Evolutionary conservation across 2,888 invertebrate genomes (phyloP).

Genomic region (Deroplatys truncata): DNA sequence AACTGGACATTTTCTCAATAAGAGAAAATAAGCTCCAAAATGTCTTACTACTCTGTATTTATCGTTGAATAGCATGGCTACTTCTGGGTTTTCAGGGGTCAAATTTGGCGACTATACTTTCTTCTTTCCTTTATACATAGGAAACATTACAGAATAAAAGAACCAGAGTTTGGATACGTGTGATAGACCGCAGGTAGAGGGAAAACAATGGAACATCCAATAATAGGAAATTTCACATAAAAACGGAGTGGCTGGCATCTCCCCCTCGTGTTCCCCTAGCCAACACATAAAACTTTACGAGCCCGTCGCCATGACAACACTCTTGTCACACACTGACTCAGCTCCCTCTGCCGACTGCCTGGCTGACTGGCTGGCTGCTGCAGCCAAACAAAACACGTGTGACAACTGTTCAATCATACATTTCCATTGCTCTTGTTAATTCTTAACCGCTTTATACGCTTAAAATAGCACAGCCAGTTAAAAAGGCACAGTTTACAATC

Average conservation of each 20-base stretch:
- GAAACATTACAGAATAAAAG: too few species aligned
- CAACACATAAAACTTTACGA: constrained; percentile 13
- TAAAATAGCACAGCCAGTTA: neutral
- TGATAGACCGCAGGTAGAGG: neutral
- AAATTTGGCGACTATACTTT: too few species aligned
- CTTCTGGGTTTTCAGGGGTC: too few species aligned
- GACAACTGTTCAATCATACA: neutral
- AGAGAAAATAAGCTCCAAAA: too few species aligned
- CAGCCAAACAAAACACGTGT: neutral
- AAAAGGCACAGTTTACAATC: neutral
- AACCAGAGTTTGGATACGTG: too few species aligned
- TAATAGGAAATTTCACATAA: neutral
- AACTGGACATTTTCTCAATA: too few species aligned
- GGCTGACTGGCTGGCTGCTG: neutral
- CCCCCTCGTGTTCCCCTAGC: neutral
- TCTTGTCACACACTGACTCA: neutral
- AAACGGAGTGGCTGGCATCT: neutral
- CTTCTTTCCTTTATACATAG: too few species aligned
- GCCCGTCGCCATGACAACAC: constrained; percentile 2
- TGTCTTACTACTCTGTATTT: too few species aligned
- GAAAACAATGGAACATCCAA: neutral
- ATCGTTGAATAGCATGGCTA: too few species aligned
- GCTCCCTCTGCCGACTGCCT: neutral
- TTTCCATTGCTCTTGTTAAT: neutral
- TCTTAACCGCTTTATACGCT: neutral